Evolutionary conservation across 2,888 invertebrate species (phyloP).

Genomic region (Ochropleura leucogaster): DNA sequence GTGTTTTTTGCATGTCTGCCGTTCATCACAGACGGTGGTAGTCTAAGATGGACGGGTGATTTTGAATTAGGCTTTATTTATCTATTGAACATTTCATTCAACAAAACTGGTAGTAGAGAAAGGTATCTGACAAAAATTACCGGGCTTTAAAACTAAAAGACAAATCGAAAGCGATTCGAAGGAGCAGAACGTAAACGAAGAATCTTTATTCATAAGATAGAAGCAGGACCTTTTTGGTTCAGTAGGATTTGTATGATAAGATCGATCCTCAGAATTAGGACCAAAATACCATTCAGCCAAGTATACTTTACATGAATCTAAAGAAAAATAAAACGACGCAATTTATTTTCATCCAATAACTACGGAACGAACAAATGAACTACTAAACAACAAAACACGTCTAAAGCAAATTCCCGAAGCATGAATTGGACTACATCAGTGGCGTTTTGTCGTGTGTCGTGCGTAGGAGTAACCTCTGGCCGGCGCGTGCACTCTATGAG

Average conservation of each 20-base stretch:
- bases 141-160: too few relatives aligned
- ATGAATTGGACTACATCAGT: conserved; percentile 55
- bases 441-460: conserved; percentile 66
- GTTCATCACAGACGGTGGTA: conserved; percentile 20
- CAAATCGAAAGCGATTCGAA: not conserved
- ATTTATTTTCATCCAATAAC: not conserved
- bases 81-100: conserved; percentile 1
- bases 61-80: conserved; percentile 13
- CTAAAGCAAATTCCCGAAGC: conserved; percentile 28
- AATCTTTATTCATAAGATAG: not conserved
- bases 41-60: not conserved
- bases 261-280: not conserved
- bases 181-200: not conserved
- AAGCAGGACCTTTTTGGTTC: not conserved
- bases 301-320: too few relatives aligned
- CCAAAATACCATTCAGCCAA: not conserved
- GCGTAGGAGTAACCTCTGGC: conserved; percentile 71
- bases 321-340: not conserved
- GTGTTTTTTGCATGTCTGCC: conserved; percentile 26
- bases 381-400: conserved; percentile 15
- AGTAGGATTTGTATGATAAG: not conserved
- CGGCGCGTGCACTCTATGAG: conserved; percentile 73
- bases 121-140: not conserved
- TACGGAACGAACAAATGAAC: not conserved
- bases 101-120: not conserved